Evolutionary conservation across 2,113 vertebrate genomes (phyloP), one percentile per base, ranked within the genome.

Genomic region (Diglossa brunneiventris): DNA sequence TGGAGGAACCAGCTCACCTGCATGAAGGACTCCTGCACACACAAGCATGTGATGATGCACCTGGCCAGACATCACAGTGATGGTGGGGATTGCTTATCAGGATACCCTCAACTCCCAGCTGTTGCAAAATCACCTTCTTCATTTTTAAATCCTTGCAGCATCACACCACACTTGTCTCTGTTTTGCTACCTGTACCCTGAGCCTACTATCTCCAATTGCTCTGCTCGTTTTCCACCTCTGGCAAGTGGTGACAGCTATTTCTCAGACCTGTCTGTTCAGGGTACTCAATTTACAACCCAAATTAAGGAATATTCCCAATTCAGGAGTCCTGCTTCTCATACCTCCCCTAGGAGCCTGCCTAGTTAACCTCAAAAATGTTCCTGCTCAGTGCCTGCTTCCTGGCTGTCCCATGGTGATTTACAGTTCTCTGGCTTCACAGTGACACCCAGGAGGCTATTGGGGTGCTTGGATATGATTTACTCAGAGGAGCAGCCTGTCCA

Each of bases 11-110:
- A 66, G 44, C 30, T 26, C 18, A 33, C 9, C 18, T 28, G 21
- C 31, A 4, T 1, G 20, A 58, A 22, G 44, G 44, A 7, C 52
- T 26, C 6, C 26, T 46, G 17, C 8, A 67, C 6, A 20, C 6
- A 9, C 5, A 11, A 8, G 10, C 39, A 24, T 0, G 1, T 24
- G 8, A 33, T 8, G 68, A 17, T 20, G 6, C 0, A 3, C 42
- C 69, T 49, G 70, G 22, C 13, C 75, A 62, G 55, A 10, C 14
- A 24, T 1, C 46, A 9, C 30, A 67, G 37, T 1, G 1, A 14
- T 56, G 46, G 15, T 0, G 9, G 9, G 12, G 21, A 27, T 19
- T 0, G 0, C 64, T 41, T 59, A 20, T 49, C 47, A 46, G 70
- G 66, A 69, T 8, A 8, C 11, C 46, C 66, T 5, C 8, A 28